Conservation (phyloP, 35 echinoderm and acorn worm species). For the Amphiura filiformis region DNA sequence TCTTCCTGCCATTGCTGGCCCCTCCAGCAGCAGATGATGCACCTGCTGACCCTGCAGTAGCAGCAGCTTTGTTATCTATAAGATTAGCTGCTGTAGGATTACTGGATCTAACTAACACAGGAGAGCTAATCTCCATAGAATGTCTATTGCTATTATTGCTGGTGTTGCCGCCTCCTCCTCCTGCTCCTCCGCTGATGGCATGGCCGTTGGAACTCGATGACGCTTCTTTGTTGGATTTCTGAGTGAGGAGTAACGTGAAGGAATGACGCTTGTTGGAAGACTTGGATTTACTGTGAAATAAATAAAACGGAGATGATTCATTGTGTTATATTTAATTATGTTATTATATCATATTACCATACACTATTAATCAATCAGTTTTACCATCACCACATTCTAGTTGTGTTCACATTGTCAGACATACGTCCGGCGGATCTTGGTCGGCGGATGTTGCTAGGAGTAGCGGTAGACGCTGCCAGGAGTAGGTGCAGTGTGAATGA, state of each 20-base stretch:
- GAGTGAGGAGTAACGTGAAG: conserved; percentile 72
- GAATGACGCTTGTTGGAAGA: conserved; percentile 81
- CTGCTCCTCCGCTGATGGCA: not conserved
- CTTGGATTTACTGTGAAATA: conserved; percentile 62
- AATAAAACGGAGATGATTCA: not conserved
- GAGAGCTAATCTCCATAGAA: conserved; percentile 96
- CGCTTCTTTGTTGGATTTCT: conserved; percentile 52
- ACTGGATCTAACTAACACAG: conserved; percentile 85
- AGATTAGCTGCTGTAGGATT: conserved; percentile 87
- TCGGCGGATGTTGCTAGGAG: too few species aligned
- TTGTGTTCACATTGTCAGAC: too few species aligned
- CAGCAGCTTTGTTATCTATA: conserved; percentile 36
- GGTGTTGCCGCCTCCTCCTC: conserved; percentile 19
- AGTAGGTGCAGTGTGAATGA: too few species aligned
- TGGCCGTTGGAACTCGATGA: not conserved
- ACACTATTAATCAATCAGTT: too few species aligned
- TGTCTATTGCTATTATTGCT: conserved; percentile 59
- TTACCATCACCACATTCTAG: too few species aligned
- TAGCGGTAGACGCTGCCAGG: too few species aligned
- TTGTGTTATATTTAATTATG: too few species aligned
- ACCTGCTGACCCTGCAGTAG: conserved; percentile 9
- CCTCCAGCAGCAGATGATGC: conserved; percentile 17
- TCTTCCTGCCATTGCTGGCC: conserved; percentile 36
- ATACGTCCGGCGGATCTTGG: too few species aligned
- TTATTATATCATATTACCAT: too few species aligned